Conservation (phyloP, 2,888 invertebrate species). For the Aspidiotus rigidus region DNA sequence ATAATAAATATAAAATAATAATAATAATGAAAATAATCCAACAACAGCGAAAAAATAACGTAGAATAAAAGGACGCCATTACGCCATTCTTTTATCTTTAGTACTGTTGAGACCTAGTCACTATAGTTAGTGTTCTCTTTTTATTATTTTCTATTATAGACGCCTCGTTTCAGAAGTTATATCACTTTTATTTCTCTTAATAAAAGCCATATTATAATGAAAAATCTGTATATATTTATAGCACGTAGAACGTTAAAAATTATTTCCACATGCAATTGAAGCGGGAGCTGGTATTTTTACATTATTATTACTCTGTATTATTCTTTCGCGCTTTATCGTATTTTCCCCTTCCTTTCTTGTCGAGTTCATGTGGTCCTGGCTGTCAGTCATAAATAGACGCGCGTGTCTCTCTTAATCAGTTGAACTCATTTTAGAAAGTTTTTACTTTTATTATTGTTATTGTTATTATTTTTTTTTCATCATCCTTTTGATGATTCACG, state of each 20-base stretch:
- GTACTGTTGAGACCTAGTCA: constrained; percentile 2
- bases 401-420: constrained; percentile 7
- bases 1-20: too few relatives aligned
- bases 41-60: too few relatives aligned
- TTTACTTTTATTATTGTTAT: too few relatives aligned
- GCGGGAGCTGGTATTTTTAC: constrained; percentile 31
- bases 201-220: constrained; percentile 32
- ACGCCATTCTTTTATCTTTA: constrained; percentile 4
- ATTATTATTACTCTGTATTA: constrained; percentile 31
- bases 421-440: too few relatives aligned
- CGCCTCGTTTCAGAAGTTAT: constrained; percentile 31
- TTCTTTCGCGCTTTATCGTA: constrained; percentile 7
- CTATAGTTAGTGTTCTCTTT: constrained; percentile 5
- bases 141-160: constrained; percentile 32
- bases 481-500: too few relatives aligned
- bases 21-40: too few relatives aligned
- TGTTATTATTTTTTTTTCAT: too few relatives aligned
- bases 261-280: constrained; percentile 33
- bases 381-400: background rate
- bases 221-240: constrained; percentile 20
- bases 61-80: background rate
- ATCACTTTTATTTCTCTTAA: constrained; percentile 32
- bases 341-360: background rate
- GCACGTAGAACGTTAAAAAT: constrained; percentile 27
- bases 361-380: background rate